A percentile compares a stretch with the other conserved stretches of the same genome.
These are phyloP conservation scores for Mobula birostris DNA, from an alignment of 2,113 vertebrate genomes.

Conservation along the genomic window DNA sequence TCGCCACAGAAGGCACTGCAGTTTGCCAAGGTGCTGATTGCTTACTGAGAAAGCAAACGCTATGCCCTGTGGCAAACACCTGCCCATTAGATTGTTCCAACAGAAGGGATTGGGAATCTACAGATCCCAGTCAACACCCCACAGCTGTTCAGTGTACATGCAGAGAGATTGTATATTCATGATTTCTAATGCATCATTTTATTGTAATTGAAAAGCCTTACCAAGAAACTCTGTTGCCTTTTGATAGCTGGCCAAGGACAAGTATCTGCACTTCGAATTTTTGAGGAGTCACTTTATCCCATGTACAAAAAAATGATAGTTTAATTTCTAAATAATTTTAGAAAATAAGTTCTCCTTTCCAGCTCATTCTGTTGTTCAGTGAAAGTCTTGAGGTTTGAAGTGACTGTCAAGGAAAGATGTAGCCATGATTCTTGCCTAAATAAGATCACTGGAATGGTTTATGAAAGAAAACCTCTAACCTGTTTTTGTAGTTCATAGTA, in stretches of 20 bases:
- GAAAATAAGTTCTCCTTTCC: background rate
- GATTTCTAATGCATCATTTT: background rate
- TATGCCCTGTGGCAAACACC: constrained; percentile 17
- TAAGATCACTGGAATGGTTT: too few relatives aligned
- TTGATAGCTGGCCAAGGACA: background rate
- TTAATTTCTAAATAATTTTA: background rate
- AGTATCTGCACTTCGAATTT: background rate
- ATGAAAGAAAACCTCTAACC: too few relatives aligned
- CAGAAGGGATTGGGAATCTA: constrained; percentile 16
- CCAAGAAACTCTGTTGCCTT: background rate
- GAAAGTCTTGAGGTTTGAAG: background rate
- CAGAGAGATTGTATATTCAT: background rate
- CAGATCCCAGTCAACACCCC: background rate
- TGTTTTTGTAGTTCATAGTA: background rate
- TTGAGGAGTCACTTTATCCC: background rate
- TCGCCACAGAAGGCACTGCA: background rate
- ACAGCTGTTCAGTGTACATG: constrained; percentile 1
- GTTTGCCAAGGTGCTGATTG: constrained; percentile 27
- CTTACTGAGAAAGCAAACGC: constrained; percentile 10
- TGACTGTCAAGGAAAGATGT: background rate
- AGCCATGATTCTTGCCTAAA: background rate
- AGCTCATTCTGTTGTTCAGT: background rate
- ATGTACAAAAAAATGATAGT: background rate
- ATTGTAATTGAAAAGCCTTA: background rate
- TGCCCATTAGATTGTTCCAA: constrained; percentile 10